Evolutionary conservation across 2,888 invertebrate genomes (phyloP).

Genomic region (Thera britannica): DNA sequence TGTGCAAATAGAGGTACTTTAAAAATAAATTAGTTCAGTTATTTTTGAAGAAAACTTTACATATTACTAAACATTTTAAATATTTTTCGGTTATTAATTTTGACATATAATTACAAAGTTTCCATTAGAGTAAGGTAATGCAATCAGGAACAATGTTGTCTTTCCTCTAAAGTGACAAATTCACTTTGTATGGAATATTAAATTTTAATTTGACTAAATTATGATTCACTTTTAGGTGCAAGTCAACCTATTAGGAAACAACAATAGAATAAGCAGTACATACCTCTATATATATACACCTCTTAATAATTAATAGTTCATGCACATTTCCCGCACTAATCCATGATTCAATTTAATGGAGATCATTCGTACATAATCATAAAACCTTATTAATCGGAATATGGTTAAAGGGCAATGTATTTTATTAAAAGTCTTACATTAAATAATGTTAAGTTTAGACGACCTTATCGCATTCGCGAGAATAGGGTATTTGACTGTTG

Average conservation of each 20-base stretch:
- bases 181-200: not conserved
- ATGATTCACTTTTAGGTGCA: constrained; percentile 5
- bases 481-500: not conserved
- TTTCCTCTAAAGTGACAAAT: not conserved
- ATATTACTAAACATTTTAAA: not conserved
- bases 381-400: constrained; percentile 23
- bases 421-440: not conserved
- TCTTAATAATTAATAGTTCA: constrained; percentile 21
- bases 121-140: too few species aligned
- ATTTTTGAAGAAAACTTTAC: not conserved
- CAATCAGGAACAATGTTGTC: not conserved
- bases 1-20: constrained; percentile 16
- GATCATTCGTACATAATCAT: constrained; percentile 36
- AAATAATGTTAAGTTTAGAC: not conserved
- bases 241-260: constrained; percentile 2
- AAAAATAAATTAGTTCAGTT: constrained; percentile 8
- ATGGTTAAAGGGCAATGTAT: constrained; percentile 26
- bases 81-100: not conserved
- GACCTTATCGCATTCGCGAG: not conserved
- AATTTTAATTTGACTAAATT: not conserved
- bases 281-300: constrained; percentile 5
- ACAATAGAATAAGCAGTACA: constrained; percentile 14
- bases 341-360: constrained; percentile 35
- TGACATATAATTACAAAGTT: too few species aligned
- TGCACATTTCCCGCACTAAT: constrained; percentile 30